These are phyloP conservation scores for Choristoneura rosaceana DNA, from an alignment of 2,888 invertebrate species.

Conservation along the genomic window DNA sequence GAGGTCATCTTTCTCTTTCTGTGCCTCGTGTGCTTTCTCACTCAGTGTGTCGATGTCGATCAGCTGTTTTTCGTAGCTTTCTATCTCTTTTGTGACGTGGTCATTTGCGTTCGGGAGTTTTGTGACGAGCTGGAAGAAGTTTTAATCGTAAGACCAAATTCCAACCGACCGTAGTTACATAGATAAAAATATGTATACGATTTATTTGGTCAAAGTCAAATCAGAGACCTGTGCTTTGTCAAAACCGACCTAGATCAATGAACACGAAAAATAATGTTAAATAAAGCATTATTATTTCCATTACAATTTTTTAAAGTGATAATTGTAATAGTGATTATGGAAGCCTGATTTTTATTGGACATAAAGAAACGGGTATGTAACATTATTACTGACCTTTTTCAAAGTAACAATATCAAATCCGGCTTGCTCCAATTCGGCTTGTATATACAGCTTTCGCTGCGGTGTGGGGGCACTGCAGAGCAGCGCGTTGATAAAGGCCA, in stretches of 20 bases:
- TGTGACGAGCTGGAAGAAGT: conserved; percentile 84
- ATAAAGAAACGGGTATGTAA: no score
- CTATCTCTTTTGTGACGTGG: conserved; percentile 88
- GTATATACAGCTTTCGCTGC: conserved; percentile 92
- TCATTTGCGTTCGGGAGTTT: conserved; percentile 88
- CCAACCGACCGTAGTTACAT: background rate
- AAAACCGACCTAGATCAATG: no score
- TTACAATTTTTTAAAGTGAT: no score
- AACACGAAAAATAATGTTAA: no score
- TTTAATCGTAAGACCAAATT: background rate
- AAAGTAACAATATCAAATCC: conserved; percentile 88
- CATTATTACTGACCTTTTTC: conserved; percentile 78
- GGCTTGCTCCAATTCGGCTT: conserved; percentile 93
- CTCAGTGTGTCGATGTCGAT: conserved; percentile 92
- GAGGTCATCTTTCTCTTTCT: conserved; percentile 87
- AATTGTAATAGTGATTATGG: no score
- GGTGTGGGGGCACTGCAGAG: conserved; percentile 90
- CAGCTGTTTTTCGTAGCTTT: conserved; percentile 91
- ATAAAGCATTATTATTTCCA: no score
- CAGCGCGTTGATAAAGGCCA: conserved; percentile 94
- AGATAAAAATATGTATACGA: no score
- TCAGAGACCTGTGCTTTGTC: no score
- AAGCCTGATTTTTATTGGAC: no score
- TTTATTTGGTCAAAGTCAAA: background rate
- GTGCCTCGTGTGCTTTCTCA: conserved; percentile 88